Evolutionary conservation across 1,140 invertebrate genomes (phyloP), one percentile per base, ranked within the genome.

Genomic region (Philopotamus ludificatus): DNA sequence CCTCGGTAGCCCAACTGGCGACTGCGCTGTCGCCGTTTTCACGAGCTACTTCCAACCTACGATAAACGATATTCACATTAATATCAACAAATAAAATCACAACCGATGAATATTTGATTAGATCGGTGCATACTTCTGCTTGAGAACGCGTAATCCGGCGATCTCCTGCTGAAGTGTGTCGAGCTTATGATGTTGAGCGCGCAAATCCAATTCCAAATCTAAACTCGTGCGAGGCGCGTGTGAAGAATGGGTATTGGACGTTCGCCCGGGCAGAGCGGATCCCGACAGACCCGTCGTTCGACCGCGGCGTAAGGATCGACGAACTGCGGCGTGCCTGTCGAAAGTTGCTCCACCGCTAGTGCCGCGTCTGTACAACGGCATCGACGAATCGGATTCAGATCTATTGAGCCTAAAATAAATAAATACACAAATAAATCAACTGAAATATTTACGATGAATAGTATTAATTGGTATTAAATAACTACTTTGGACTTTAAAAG

Each of bases 331-430:
- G 70, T 92, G 93, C 18, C 95, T 85, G 78, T 95, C 93, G 80
- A 98, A 98, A 10, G 92, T 90, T 47, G 83, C 82, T 45, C 78
- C 76, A 3, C 72, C 53, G 18, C 41, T 34, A 16, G 49, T 39
- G 10, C 86, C 83, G 66, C 89, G 80, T 47, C 90, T 82, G 77
- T 95, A 94, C 54, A 95, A 82, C 4, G 93, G 92, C 93, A 98
- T 97, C 25, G 94, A 94, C 70, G 94, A 96, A 75, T 98, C 95
- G 70, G 94, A 97, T 77, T 97, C 95, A 72, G 94, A 97, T 66
- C 95, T 87, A 78, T 97, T 98, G 45, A 97, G 75, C 83, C 95
- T 86, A 82, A 77, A 75, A 51, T 50, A 49, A 50, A 57, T 65
- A 45, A 62, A 68, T 63, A 45, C 39, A 62, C 47, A 41, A 9